Percentiles rank a stretch among this genome's conserved stretches.
phyloP scores from a whole-genome alignment of 2,888 invertebrate species.

The Napeogenes inachia region DNA sequence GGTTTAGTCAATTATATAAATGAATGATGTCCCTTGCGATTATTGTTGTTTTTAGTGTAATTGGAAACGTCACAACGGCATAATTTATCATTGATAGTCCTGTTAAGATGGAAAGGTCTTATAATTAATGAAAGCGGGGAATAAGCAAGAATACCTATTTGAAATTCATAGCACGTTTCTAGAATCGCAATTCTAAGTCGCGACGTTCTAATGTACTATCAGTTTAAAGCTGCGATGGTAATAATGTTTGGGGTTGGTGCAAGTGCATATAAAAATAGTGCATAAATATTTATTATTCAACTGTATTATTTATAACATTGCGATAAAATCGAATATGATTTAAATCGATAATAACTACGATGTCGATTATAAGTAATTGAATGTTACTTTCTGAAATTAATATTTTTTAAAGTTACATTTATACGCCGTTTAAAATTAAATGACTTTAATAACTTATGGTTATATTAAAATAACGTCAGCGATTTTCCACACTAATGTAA shows the following conservation, averaged over 20 bases:
- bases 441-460: too few relatives aligned
- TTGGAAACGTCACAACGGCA: conserved; percentile 18
- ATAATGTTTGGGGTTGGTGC: not conserved
- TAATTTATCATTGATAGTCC: conserved; percentile 18
- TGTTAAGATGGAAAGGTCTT: conserved; percentile 15
- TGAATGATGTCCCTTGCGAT: not conserved
- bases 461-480: not conserved
- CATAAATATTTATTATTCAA: too few relatives aligned
- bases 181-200: conserved; percentile 16
- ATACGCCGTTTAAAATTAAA: too few relatives aligned
- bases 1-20: too few relatives aligned
- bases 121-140: conserved; percentile 20
- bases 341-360: too few relatives aligned
- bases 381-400: too few relatives aligned
- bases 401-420: too few relatives aligned
- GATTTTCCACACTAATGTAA: not conserved
- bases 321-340: too few relatives aligned
- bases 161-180: conserved; percentile 21
- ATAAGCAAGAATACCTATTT: conserved; percentile 17
- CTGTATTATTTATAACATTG: too few relatives aligned
- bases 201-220: conserved; percentile 13
- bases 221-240: conserved; percentile 9
- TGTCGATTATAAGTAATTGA: too few relatives aligned
- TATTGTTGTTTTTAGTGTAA: conserved; percentile 11
- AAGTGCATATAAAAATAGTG: too few relatives aligned